These are phyloP conservation scores for Chelon auratus DNA, from an alignment of 2,797 vertebrate species.

Conservation along the genomic window DNA sequence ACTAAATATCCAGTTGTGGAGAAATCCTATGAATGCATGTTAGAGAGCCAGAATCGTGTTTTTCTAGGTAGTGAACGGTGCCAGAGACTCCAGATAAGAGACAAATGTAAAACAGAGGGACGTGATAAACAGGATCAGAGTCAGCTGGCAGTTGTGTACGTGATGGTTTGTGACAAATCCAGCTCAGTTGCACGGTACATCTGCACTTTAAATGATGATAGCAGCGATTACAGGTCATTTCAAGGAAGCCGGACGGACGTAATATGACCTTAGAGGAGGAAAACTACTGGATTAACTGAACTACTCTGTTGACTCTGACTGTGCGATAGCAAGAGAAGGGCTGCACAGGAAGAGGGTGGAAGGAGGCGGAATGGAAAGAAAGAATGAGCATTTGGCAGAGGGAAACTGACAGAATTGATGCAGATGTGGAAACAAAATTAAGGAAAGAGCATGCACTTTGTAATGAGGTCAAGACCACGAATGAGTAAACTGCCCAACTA, in stretches of 20 bases:
- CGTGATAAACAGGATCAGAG: conserved; percentile 61
- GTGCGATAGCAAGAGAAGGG: conserved; percentile 18
- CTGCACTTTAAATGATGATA: conserved; percentile 18
- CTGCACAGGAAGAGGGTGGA: conserved; percentile 13
- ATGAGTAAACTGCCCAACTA: conserved; percentile 44
- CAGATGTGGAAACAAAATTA: conserved; percentile 7
- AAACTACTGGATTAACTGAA: conserved; percentile 14
- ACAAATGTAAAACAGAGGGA: conserved; percentile 55
- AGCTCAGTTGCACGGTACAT: conserved; percentile 35
- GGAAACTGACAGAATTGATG: conserved; percentile 6
- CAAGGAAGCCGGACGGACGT: background rate
- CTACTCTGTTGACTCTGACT: background rate
- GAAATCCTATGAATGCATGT: conserved; percentile 38
- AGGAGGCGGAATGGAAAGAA: conserved; percentile 22
- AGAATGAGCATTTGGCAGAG: conserved; percentile 20
- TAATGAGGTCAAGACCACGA: conserved; percentile 40
- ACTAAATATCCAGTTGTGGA: conserved; percentile 22
- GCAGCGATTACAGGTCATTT: conserved; percentile 9
- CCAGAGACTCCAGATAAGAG: conserved; percentile 38
- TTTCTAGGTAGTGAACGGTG: conserved; percentile 12
- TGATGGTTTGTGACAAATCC: conserved; percentile 31
- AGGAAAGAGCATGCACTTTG: conserved; percentile 31
- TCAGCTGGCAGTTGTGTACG: background rate
- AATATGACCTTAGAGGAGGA: background rate
- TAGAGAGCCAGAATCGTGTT: conserved; percentile 21